Conservation (phyloP, 2,113 vertebrate genomes). For the Pseudolaguvia tuberculata region DNA sequence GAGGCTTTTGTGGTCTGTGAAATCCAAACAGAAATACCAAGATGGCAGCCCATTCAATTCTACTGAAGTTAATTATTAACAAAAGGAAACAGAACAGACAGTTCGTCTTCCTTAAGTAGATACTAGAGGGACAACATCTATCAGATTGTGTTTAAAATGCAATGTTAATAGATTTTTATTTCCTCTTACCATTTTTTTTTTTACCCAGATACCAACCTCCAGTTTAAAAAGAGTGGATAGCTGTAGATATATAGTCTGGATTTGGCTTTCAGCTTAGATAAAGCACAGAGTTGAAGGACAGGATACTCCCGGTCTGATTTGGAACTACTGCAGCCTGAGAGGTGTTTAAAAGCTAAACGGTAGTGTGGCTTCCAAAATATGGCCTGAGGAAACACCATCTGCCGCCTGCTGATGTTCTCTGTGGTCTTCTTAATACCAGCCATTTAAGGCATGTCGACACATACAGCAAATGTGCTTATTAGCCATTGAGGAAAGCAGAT, state of each 20-base stretch:
- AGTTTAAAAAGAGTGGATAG: background rate
- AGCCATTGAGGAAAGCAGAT: background rate
- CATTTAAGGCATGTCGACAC: conserved; percentile 9
- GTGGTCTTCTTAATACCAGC: conserved; percentile 18
- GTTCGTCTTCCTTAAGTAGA: conserved; percentile 18
- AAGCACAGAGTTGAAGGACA: background rate
- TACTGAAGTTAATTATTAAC: conserved; percentile 24
- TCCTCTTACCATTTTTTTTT: background rate
- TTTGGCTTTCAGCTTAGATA: conserved; percentile 17
- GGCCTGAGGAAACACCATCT: conserved; percentile 38
- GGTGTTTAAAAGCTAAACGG: conserved; percentile 32
- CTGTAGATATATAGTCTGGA: background rate
- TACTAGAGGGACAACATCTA: background rate
- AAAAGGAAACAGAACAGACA: background rate
- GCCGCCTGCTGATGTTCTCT: conserved; percentile 25
- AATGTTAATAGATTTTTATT: conserved; percentile 39
- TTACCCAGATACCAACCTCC: background rate
- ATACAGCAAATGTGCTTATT: conserved; percentile 12
- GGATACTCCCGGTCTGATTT: background rate
- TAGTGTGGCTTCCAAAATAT: conserved; percentile 20
- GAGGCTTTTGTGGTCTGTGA: background rate
- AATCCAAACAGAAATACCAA: conserved; percentile 12
- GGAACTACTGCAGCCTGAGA: background rate
- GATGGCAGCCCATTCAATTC: conserved; percentile 10
- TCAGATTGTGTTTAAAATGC: conserved; percentile 28